phyloP scores from a whole-genome alignment of 2,113 vertebrate genomes.

The Grus americana region DNA sequence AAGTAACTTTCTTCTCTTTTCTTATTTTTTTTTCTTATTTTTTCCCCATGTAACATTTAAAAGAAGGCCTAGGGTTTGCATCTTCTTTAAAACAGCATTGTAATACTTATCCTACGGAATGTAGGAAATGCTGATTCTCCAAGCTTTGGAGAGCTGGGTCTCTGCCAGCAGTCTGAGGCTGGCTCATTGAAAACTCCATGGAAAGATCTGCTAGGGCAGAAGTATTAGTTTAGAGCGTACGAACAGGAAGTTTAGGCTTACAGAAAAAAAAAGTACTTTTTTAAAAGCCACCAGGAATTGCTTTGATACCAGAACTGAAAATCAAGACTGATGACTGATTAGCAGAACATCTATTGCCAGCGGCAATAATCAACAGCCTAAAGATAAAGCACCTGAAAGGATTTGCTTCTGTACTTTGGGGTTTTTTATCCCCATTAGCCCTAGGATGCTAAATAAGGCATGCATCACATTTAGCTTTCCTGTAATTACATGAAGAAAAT shows the following conservation, averaged over 20 bases:
- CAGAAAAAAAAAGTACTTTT: background rate
- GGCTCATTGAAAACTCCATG: background rate
- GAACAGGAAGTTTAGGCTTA: background rate
- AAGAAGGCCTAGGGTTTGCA: background rate
- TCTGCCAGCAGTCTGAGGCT: background rate
- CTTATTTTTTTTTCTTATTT: fast-evolving
- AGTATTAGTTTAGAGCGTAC: background rate
- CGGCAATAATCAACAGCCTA: background rate
- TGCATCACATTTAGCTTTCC: background rate
- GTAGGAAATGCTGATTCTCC: background rate
- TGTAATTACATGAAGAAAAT: background rate
- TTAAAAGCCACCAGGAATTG: background rate
- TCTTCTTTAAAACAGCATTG: background rate
- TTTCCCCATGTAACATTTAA: background rate
- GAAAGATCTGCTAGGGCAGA: background rate
- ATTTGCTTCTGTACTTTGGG: background rate
- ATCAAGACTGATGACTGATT: background rate
- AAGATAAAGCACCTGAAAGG: background rate
- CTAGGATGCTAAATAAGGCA: background rate
- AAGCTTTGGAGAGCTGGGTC: background rate
- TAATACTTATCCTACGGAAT: background rate
- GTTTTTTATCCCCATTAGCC: background rate
- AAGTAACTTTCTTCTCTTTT: background rate
- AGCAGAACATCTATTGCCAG: background rate
- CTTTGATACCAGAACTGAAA: background rate